These are phyloP conservation scores for Sebastes matsubarae DNA, from an alignment of 2,797 vertebrate species.

Conservation along the genomic window DNA sequence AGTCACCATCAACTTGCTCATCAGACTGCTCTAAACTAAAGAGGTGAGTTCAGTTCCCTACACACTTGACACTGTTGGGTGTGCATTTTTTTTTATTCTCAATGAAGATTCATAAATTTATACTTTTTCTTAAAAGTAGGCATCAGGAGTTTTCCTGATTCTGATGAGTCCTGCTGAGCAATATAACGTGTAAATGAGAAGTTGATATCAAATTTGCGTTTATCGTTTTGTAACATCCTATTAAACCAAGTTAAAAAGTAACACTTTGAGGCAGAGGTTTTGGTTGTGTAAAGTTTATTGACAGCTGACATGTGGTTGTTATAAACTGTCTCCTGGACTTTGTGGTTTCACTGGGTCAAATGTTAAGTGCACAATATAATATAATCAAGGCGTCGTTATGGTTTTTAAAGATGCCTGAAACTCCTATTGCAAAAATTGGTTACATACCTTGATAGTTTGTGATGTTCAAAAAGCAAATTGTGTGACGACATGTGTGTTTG, in stretches of 20 bases:
- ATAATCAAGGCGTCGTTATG: not conserved
- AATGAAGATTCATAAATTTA: not conserved
- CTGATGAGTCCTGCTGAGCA: not conserved
- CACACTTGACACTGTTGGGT: not conserved
- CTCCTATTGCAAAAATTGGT: not conserved
- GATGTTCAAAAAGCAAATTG: not conserved
- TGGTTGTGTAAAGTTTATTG: constrained; percentile 65
- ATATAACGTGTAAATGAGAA: not conserved
- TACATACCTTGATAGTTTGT: not conserved
- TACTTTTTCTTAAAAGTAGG: not conserved
- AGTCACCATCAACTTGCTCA: not conserved
- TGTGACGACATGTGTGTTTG: not conserved
- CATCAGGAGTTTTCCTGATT: not conserved
- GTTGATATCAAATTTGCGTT: constrained; percentile 28
- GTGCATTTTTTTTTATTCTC: not conserved
- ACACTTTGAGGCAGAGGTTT: constrained; percentile 37
- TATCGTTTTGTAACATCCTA: constrained; percentile 45
- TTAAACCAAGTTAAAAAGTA: constrained; percentile 74
- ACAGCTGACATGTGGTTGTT: constrained; percentile 57
- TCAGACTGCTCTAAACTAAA: not conserved
- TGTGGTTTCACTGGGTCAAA: constrained; percentile 28
- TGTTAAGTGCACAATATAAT: not conserved
- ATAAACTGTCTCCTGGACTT: constrained; percentile 66
- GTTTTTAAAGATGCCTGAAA: not conserved
- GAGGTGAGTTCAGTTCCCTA: not conserved